Evolutionary conservation across 2,888 invertebrate species (phyloP).

Genomic region (Pammene aurita): DNA sequence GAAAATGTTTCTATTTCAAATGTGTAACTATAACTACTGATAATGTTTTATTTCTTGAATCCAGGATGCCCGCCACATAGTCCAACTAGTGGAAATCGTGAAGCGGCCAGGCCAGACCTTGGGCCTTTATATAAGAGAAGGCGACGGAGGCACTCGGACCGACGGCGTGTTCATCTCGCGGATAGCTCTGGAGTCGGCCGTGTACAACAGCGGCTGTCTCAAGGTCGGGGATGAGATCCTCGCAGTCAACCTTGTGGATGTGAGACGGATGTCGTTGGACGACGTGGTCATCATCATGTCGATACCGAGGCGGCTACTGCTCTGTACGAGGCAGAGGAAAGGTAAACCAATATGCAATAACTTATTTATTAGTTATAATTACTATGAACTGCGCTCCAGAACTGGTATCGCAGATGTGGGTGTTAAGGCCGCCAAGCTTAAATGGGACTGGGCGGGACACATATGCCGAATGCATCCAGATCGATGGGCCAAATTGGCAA

Average conservation of each 20-base stretch:
- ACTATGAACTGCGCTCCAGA: too few species aligned
- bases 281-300: constrained; percentile 99
- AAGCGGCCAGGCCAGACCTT: constrained; percentile 99
- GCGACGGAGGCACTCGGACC: constrained; percentile 97
- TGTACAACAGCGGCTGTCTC: constrained; percentile 98
- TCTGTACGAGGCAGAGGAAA: constrained; percentile 95
- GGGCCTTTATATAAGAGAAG: constrained; percentile 98
- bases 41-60: background rate
- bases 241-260: constrained; percentile 98
- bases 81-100: constrained; percentile 98
- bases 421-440: too few species aligned
- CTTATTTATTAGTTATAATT: too few species aligned
- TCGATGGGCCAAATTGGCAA: too few species aligned
- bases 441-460: too few species aligned
- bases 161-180: constrained; percentile 99
- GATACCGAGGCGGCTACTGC: constrained; percentile 96
- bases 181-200: constrained; percentile 95
- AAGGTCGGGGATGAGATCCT: constrained; percentile 99
- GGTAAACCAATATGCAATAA: constrained; percentile 63
- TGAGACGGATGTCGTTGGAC: constrained; percentile 98
- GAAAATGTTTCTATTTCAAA: too few species aligned
- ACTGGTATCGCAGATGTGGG: too few species aligned
- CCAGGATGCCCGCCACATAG: constrained; percentile 89
- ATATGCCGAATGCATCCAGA: too few species aligned
- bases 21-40: too few species aligned